Base-by-base conservation (phyloP, 2,113 vertebrate species). In the Notiomystis cincta region DNA sequence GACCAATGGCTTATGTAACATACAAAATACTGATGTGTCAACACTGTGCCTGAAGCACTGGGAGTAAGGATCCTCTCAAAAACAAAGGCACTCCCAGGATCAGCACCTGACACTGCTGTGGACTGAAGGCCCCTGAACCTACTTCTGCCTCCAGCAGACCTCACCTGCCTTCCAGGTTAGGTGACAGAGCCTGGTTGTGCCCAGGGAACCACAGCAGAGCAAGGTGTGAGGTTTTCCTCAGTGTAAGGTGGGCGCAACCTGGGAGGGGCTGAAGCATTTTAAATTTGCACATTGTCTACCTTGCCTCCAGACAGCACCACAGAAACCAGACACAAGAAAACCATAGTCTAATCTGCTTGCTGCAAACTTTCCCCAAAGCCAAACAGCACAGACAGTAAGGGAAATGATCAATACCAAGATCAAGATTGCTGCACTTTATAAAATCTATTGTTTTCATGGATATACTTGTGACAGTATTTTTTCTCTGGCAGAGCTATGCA, bases 221-320 rank as follows among this genome's bases (percentile, higher is more conserved):
- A 60, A 60, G 33, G 35, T 0, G 0, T 0, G 1, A 65, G 11
- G 14, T 24, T 66, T 77, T 37, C 15, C 27, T 72, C 5, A 0
- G 22, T 0, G 0, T 42, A 24, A 50, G 21, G 37, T 25, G 10
- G 6, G 66, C 4, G 4, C 37, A 57, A 24, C 16, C 35, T 40
- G 16, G 21, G 13, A 60, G n/a, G 9, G 44, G 14, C 22, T 0
- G 62, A 2, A 38, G 14, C 23, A 38, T 45, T 70, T 83, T 25
- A 11, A 14, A 16, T 94, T 64, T 67, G 25, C 4, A 13, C 3
- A 3, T 53, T 40, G n/a, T 25, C 44, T 47, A 9, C 24, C 35
- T 79, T 76, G 20, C 35, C 28, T 54, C 25, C 57, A 72, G 27
- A 9, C 6, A 87, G 28, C 3, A 12, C 35, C 61, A 71, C 47